Conservation (phyloP, 2,888 invertebrate species). For the Protophormia terraenovae region DNA sequence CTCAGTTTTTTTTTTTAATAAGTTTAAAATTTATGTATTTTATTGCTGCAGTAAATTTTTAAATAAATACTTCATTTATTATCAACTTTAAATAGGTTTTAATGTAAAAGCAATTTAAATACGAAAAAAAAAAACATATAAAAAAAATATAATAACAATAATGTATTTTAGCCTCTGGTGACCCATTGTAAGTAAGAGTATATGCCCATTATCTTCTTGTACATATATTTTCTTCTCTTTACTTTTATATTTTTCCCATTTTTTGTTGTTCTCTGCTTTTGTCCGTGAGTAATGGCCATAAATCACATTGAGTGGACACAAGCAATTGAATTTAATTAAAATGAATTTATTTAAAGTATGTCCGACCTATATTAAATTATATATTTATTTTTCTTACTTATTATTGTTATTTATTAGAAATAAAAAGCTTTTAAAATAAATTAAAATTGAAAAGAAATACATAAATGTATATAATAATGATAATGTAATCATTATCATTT, state of each 20-base stretch:
- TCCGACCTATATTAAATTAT: slow-evolving; percentile 68
- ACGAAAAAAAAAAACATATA: background rate
- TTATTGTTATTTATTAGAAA: slow-evolving; percentile 55
- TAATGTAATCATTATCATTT: slow-evolving; percentile 46
- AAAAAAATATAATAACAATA: slow-evolving; percentile 43
- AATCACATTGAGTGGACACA: slow-evolving; percentile 69
- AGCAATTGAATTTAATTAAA: slow-evolving; percentile 68
- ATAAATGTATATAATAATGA: slow-evolving; percentile 17
- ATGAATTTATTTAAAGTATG: slow-evolving; percentile 68
- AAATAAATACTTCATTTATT: background rate
- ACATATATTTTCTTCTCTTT: slow-evolving; percentile 9
- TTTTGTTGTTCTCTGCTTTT: slow-evolving; percentile 17
- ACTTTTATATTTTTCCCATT: background rate
- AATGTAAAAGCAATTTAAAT: slow-evolving; percentile 9
- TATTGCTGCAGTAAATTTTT: slow-evolving; percentile 28
- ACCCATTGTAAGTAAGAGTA: slow-evolving; percentile 61
- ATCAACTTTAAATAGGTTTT: background rate
- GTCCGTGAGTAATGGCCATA: slow-evolving; percentile 67
- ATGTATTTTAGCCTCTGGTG: slow-evolving; percentile 62
- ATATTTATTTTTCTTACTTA: slow-evolving; percentile 35
- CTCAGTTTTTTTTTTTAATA: too few species aligned
- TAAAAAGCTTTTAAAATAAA: slow-evolving; percentile 60
- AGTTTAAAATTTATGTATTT: slow-evolving; percentile 34
- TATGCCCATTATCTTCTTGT: slow-evolving; percentile 62
- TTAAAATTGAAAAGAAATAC: slow-evolving; percentile 26